Evolutionary conservation across 2,797 vertebrate genomes (phyloP).

Genomic region (Pogoniulus pusillus): DNA sequence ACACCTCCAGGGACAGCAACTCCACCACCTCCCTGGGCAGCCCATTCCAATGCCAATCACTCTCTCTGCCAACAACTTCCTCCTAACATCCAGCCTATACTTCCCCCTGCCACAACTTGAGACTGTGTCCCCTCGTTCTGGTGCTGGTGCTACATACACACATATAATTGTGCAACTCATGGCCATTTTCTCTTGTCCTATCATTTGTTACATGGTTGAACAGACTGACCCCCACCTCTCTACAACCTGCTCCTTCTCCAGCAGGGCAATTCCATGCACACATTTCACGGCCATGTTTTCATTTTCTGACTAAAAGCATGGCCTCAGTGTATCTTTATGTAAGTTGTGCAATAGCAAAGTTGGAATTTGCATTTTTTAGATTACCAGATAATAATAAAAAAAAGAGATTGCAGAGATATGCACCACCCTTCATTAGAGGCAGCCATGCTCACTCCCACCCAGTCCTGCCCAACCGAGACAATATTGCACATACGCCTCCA

Average conservation of each 20-base stretch:
- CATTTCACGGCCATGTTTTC: neutral
- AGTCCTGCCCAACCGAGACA: conserved; percentile 36
- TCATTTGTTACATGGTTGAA: too few species aligned
- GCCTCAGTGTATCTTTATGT: neutral
- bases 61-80: too few species aligned
- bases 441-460: conserved; percentile 45
- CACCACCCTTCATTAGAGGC: conserved; percentile 46
- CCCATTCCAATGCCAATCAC: too few species aligned
- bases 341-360: conserved; percentile 18
- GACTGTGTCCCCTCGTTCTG: too few species aligned
- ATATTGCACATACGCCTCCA: conserved; percentile 26
- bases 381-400: conserved; percentile 14
- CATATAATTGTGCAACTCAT: too few species aligned
- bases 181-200: too few species aligned
- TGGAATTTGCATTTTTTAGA: conserved; percentile 35
- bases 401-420: conserved; percentile 28
- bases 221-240: too few species aligned
- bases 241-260: neutral
- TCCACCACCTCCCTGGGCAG: too few species aligned
- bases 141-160: too few species aligned
- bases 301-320: neutral
- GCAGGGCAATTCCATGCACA: neutral
- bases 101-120: too few species aligned
- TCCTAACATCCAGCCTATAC: too few species aligned
- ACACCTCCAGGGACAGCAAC: too few species aligned